Base-by-base conservation (phyloP, 2,113 vertebrate genomes). In the Athene noctua region DNA sequence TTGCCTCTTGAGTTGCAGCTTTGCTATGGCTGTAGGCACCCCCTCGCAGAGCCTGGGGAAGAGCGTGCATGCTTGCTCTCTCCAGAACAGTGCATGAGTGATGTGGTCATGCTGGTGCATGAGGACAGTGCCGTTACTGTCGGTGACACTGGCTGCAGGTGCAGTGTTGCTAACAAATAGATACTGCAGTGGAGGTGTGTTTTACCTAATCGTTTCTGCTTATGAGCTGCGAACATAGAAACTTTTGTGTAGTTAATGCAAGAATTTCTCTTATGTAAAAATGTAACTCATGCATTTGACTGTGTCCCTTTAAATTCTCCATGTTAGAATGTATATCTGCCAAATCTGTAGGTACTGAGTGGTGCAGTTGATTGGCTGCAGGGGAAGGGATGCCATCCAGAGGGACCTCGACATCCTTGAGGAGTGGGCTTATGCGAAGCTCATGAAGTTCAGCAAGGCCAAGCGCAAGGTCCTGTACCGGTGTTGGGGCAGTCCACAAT, bases 291-390 rank as follows among this genome's bases (percentile, higher is more conserved):
- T 67, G 46, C 26, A 1, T 86, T 81, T 67, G 81, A 92, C 88
- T 44, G 87, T 96, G 94, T 95, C 96, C 94, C 95, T 96, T 96
- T 97, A 96, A 95, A 94, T 93, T 58, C 59, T 20, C 3, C 7
- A 1, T 38, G 32, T 36, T 79, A 25, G 73, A 59, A 52, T 2
- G 8, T 25, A 25, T 8, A 77, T 66, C 44, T 94, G 54, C 70
- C 25, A 66, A 73, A 92, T 80, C 58, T 73, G 23, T 58, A 7
- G 0, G 2, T 51, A 16, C 27, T 29, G 65, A 49, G 55, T 30
- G 73, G 52, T 75, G 83, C 49, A 36, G 38, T 0, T 51, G 54
- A 59, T 89, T 77, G 0, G 1, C 25, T 5, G 5, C 67, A 95
- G 49, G 62, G 66, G 66, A 72, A 19, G n/a, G n/a, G 32, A n/a